Conservation (phyloP, 2,888 invertebrate genomes). For the Cerastis rubricosa region DNA sequence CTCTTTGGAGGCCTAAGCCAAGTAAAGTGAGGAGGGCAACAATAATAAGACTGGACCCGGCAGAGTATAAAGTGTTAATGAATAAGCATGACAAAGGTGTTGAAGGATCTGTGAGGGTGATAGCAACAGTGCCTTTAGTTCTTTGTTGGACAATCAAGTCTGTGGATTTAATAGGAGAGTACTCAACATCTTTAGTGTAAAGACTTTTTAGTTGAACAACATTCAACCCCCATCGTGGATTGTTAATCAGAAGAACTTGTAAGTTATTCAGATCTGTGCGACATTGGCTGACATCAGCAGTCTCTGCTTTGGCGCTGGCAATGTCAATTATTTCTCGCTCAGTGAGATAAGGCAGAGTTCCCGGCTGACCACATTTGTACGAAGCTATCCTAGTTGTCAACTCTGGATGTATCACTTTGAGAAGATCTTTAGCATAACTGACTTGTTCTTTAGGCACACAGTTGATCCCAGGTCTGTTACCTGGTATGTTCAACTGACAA, state of each 20-base stretch:
- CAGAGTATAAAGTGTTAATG: constrained; percentile 90
- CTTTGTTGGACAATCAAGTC: constrained; percentile 90
- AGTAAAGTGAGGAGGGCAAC: constrained; percentile 81
- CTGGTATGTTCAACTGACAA: constrained; percentile 89
- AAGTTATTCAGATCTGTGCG: constrained; percentile 92
- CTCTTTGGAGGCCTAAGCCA: constrained; percentile 80
- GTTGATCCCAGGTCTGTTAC: constrained; percentile 90
- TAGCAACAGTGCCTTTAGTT: constrained; percentile 89
- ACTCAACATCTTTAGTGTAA: constrained; percentile 83
- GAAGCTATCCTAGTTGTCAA: constrained; percentile 91
- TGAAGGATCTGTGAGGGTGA: constrained; percentile 91
- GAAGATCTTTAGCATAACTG: constrained; percentile 91
- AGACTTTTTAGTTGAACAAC: constrained; percentile 87
- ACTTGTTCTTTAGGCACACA: constrained; percentile 92
- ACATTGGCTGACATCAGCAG: constrained; percentile 84
- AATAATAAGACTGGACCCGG: constrained; percentile 82
- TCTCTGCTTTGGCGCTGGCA: constrained; percentile 80
- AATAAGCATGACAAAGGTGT: constrained; percentile 92
- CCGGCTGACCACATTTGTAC: constrained; percentile 90
- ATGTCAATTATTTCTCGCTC: constrained; percentile 92
- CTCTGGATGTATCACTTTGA: constrained; percentile 92
- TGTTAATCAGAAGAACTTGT: constrained; percentile 92
- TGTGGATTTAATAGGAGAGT: constrained; percentile 76
- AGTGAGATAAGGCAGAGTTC: constrained; percentile 90
- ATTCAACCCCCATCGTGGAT: constrained; percentile 94